Evolutionary conservation across 2,113 vertebrate genomes (phyloP).

Genomic region (Neolamprologus devosi): DNA sequence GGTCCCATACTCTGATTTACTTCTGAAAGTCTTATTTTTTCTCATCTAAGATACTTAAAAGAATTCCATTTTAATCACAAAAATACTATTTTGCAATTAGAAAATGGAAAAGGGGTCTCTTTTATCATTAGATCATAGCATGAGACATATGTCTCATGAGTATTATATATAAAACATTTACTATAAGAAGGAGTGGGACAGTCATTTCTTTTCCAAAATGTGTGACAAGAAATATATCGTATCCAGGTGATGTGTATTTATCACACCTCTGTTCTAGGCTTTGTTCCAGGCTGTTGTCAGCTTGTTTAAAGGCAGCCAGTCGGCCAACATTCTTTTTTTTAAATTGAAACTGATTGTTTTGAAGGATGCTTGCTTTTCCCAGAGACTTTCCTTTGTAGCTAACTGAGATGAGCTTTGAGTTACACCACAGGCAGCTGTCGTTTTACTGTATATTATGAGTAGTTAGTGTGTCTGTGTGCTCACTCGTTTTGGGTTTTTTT

Average conservation of each 20-base stretch:
- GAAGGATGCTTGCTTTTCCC: neutral
- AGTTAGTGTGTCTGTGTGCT: neutral
- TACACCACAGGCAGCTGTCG: neutral
- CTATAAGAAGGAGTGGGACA: neutral
- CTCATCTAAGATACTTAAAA: neutral
- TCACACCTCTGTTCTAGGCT: neutral
- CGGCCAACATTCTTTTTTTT: neutral
- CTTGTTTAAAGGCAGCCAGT: neutral
- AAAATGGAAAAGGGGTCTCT: neutral
- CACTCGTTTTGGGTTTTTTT: rapidly evolving
- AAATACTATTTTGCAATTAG: neutral
- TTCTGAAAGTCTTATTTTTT: neutral
- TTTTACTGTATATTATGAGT: neutral
- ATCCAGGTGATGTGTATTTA: neutral
- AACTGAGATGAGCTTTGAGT: neutral
- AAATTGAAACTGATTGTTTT: neutral
- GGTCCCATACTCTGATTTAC: neutral
- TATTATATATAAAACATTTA: neutral
- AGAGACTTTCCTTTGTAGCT: neutral
- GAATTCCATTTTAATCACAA: neutral
- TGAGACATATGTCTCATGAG: neutral
- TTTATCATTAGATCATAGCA: neutral
- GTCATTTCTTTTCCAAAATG: neutral
- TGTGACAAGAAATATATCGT: neutral
- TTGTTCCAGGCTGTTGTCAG: neutral